A percentile compares a stretch with the other conserved stretches of the same genome.
Conservation (phyloP, 2,113 vertebrate genomes). For the Fregata magnificens region DNA sequence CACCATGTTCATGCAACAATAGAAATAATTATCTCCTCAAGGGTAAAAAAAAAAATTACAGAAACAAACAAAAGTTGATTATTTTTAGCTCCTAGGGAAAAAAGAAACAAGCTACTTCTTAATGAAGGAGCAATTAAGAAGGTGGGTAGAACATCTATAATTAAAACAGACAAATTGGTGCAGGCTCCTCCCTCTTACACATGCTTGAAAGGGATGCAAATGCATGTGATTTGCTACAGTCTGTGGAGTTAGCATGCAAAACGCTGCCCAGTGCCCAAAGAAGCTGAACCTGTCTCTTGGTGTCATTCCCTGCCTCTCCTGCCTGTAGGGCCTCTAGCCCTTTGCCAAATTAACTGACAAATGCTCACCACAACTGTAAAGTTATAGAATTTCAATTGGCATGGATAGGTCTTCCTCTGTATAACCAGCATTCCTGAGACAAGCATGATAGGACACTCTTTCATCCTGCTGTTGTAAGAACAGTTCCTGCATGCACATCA, state of each 20-base stretch:
- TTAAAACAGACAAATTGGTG: conserved; percentile 64
- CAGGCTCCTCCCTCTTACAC: neutral
- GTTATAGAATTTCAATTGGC: neutral
- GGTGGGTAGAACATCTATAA: conserved; percentile 66
- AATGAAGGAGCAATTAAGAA: conserved; percentile 74
- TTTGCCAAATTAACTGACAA: neutral
- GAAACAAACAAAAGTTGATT: conserved; percentile 81
- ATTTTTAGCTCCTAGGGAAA: conserved; percentile 71
- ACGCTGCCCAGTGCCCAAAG: neutral
- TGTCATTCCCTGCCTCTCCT: neutral
- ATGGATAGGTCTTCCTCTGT: neutral
- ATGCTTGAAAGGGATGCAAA: conserved; percentile 2
- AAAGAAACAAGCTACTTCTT: conserved; percentile 63
- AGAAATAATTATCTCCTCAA: conserved; percentile 79
- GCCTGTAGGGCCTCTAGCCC: neutral
- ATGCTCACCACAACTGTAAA: neutral
- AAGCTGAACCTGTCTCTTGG: neutral
- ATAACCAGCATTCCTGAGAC: neutral
- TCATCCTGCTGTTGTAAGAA: neutral
- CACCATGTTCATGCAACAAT: conserved; percentile 75
- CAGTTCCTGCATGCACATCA: neutral
- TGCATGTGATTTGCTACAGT: neutral
- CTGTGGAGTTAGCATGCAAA: neutral
- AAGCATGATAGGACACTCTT: neutral
- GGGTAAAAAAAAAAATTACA: conserved; percentile 64